phyloP scores from a whole-genome alignment of 2,113 vertebrate species.

The Elephas maximus region DNA sequence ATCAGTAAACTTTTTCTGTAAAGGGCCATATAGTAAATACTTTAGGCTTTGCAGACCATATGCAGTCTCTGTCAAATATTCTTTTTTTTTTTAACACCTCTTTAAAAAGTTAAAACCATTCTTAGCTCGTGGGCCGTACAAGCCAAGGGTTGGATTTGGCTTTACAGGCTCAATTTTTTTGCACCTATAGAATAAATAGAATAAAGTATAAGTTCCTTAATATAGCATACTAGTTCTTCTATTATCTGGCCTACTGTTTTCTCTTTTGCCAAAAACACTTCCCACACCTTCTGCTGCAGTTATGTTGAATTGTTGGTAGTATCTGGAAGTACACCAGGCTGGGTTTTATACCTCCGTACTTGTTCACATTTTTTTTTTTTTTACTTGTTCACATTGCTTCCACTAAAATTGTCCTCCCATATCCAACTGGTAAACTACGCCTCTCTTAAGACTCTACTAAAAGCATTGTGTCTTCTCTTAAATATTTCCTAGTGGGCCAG shows the following conservation, averaged over 20 bases:
- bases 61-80: constrained; percentile 5
- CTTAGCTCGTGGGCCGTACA: neutral
- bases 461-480: constrained; percentile 16
- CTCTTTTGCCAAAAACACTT: constrained; percentile 41
- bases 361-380: neutral
- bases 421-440: constrained; percentile 39
- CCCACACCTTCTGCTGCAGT: constrained; percentile 13
- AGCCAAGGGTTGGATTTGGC: neutral
- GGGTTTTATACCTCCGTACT: constrained; percentile 13
- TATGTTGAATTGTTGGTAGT: constrained; percentile 46
- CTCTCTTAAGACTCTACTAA: constrained; percentile 33
- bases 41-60: neutral
- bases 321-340: constrained; percentile 46
- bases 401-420: constrained; percentile 6
- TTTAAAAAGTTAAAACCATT: constrained; percentile 47
- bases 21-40: too few species aligned
- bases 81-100: neutral
- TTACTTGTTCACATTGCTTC: constrained; percentile 1
- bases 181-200: constrained; percentile 24
- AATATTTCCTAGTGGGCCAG: constrained; percentile 14
- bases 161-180: constrained; percentile 34
- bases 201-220: neutral
- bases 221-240: neutral
- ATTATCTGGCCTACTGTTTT: constrained; percentile 15
- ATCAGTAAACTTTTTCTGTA: neutral